Percentiles rank a stretch among this genome's conserved stretches.
phyloP scores from a whole-genome alignment of 2,113 vertebrate species.

The Chamaea fasciata region DNA sequence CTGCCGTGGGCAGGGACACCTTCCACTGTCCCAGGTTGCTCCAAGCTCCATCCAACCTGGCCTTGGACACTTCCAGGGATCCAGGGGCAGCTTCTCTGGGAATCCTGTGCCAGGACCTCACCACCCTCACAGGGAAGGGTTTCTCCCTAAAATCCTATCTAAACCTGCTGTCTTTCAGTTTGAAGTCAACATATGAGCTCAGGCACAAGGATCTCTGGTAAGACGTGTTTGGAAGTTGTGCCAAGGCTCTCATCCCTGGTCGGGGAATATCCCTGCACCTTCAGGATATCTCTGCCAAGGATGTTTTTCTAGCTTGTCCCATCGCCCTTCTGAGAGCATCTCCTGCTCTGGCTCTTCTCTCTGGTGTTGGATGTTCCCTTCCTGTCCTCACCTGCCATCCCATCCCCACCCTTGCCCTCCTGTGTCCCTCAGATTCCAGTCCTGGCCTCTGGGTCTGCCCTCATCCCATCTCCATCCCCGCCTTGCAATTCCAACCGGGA shows the following conservation, averaged over 20 bases:
- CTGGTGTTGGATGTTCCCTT: background rate
- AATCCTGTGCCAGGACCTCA: background rate
- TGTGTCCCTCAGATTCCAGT: background rate
- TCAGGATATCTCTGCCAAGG: background rate
- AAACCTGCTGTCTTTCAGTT: too few relatives aligned
- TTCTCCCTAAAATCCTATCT: background rate
- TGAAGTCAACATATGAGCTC: background rate
- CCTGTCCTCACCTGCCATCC: background rate
- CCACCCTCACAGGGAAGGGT: background rate
- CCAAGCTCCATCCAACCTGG: accelerated
- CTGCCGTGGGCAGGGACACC: background rate
- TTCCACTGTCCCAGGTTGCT: accelerated
- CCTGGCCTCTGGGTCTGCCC: background rate
- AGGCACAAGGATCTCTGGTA: background rate
- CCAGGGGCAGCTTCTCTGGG: background rate
- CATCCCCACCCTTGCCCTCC: background rate
- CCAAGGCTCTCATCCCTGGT: background rate
- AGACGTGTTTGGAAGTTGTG: background rate
- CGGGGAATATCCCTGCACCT: background rate
- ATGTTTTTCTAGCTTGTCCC: background rate
- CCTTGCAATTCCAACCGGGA: accelerated
- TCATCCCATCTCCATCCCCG: background rate
- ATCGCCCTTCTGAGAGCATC: background rate
- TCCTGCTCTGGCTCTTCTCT: background rate
- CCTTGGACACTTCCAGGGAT: background rate